These are phyloP conservation scores for Connochaetes taurinus DNA, from an alignment of 2,113 vertebrate species.

Conservation along the genomic window DNA sequence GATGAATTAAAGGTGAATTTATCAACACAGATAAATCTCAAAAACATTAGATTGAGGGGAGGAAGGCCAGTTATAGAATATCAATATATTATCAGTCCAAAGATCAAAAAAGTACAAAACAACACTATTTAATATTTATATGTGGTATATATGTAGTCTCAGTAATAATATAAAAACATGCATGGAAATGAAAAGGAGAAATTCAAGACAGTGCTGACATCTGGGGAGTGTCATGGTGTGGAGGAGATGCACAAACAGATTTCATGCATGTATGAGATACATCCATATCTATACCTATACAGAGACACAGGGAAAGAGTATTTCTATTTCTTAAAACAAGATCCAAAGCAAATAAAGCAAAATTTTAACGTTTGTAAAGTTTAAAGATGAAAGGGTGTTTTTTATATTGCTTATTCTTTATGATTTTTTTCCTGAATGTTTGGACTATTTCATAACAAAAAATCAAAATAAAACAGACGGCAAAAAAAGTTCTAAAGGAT, in stretches of 20 bases:
- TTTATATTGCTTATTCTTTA: neutral
- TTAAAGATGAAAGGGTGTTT: neutral
- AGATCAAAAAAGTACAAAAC: conserved; percentile 5
- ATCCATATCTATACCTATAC: neutral
- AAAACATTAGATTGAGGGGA: neutral
- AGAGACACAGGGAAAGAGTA: neutral
- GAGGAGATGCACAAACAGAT: neutral
- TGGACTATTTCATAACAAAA: neutral
- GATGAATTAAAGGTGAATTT: conserved; percentile 20
- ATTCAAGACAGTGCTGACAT: neutral
- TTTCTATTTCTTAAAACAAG: neutral
- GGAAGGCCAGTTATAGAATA: neutral
- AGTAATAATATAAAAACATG: neutral
- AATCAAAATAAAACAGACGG: neutral
- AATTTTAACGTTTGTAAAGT: neutral
- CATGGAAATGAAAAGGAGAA: neutral
- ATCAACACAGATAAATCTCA: neutral
- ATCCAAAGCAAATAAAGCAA: neutral
- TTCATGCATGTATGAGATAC: neutral
- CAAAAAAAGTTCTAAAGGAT: neutral
- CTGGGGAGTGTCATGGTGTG: neutral
- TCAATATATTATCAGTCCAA: neutral
- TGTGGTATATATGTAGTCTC: neutral
- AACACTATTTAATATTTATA: neutral
- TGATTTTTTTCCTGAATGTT: neutral